These are phyloP conservation scores for Cyphomyrmex costatus DNA, from an alignment of 1,140 invertebrate species.

Conservation along the genomic window DNA sequence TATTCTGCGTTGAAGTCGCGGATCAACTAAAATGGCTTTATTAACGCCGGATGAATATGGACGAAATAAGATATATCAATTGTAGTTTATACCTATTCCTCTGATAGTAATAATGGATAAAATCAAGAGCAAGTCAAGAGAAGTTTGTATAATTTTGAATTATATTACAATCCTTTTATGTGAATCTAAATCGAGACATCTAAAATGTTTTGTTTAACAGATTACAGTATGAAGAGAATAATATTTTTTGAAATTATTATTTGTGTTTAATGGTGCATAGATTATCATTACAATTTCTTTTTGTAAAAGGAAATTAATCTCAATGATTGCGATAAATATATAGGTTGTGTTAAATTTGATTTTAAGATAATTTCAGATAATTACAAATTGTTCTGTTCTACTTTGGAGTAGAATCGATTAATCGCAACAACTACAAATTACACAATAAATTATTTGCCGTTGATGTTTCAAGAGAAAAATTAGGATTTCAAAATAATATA, in stretches of 20 bases:
- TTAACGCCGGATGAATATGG: not conserved
- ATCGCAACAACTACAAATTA: not conserved
- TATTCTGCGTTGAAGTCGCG: conserved; percentile 12
- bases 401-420: not conserved
- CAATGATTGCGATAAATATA: not conserved
- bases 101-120: not conserved
- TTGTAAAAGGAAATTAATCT: not conserved
- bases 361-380: not conserved
- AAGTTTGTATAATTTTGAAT: not conserved
- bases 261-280: not conserved
- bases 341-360: not conserved
- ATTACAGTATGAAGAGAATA: not conserved
- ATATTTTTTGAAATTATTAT: not conserved
- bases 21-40: conserved; percentile 38
- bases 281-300: not conserved
- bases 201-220: not conserved
- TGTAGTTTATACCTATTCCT: not conserved
- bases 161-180: not conserved
- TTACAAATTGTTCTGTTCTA: not conserved
- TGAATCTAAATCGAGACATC: not conserved
- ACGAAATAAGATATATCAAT: not conserved
- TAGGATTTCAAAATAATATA: not conserved
- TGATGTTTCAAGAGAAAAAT: not conserved
- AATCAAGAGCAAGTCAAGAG: not conserved
- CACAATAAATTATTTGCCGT: not conserved